Evolutionary conservation across 1,140 invertebrate genomes (phyloP).

Genomic region (Dreissena polymorpha): DNA sequence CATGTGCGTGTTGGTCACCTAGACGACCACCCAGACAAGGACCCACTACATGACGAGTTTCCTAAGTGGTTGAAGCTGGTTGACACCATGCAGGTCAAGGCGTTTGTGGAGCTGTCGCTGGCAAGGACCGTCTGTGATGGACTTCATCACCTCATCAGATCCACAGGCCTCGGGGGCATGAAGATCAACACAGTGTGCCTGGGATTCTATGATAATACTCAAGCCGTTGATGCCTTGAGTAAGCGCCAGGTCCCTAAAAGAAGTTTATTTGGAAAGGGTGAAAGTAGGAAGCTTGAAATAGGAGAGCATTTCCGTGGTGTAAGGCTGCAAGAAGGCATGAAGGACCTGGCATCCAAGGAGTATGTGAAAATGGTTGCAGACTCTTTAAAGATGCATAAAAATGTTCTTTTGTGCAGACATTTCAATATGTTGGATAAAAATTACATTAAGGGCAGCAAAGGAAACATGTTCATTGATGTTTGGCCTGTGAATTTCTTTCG

Average conservation of each 20-base stretch:
- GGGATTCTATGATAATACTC: conserved; percentile 87
- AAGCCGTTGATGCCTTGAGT: conserved; percentile 67
- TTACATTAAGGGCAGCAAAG: conserved; percentile 64
- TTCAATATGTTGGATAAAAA: conserved; percentile 89
- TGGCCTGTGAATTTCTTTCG: conserved; percentile 87
- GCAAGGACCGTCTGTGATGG: conserved; percentile 92
- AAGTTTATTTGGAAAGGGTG: conserved; percentile 61
- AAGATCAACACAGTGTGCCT: conserved; percentile 96
- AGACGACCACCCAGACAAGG: conserved; percentile 60
- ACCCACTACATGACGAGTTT: conserved; percentile 84
- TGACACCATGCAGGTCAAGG: conserved; percentile 95
- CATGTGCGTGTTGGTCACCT: conserved; percentile 87
- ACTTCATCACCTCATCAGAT: conserved; percentile 93
- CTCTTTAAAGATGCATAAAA: conserved; percentile 94
- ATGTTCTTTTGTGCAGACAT: conserved; percentile 95
- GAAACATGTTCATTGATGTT: conserved; percentile 91
- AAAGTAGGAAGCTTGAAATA: conserved; percentile 52
- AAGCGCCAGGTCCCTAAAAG: conserved; percentile 53
- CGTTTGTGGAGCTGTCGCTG: conserved; percentile 97
- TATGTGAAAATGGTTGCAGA: conserved; percentile 95
- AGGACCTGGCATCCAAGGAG: conserved; percentile 81
- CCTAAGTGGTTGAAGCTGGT: conserved; percentile 93
- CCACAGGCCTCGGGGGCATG: conserved; percentile 98
- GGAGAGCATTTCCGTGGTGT: conserved; percentile 67
- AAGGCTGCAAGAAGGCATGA: conserved; percentile 69